Conservation (phyloP, 1,140 invertebrate species). For the Hirudo medicinalis region DNA sequence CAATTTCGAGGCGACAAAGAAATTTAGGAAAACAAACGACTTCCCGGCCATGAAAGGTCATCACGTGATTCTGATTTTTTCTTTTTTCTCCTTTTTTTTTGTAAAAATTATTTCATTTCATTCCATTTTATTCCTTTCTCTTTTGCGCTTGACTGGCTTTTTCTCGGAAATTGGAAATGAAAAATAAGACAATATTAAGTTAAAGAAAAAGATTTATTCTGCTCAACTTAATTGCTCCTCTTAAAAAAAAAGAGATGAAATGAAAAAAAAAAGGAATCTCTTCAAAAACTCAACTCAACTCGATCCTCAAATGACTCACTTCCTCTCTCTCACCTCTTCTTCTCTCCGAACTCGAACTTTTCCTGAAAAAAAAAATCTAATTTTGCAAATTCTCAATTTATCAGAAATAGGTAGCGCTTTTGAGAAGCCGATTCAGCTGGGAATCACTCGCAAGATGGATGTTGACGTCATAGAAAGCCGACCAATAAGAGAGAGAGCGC, state of each 20-base stretch:
- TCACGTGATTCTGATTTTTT: not conserved
- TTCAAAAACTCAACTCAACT: not conserved
- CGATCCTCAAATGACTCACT: not conserved
- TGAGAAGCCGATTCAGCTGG: no score
- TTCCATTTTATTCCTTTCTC: not conserved
- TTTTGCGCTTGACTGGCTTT: not conserved
- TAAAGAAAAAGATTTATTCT: not conserved
- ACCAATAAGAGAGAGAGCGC: no score
- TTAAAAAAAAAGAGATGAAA: no score
- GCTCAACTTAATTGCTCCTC: not conserved
- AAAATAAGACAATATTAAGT: not conserved
- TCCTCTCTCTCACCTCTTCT: not conserved
- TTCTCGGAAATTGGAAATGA: not conserved
- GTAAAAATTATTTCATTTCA: not conserved
- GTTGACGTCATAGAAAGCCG: no score
- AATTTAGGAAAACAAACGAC: constrained; percentile 4
- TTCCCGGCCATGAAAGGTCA: not conserved
- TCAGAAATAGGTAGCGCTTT: no score
- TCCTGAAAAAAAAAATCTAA: no score
- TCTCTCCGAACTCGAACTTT: not conserved
- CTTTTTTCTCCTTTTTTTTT: not conserved
- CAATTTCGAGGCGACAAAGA: not conserved
- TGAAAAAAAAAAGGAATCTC: not conserved
- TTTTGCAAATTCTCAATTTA: no score
- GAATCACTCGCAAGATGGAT: no score